A percentile compares a stretch with the other conserved stretches of the same genome.
phyloP scores from a whole-genome alignment of 2,888 invertebrate genomes.

The Ctenicera cuprea region DNA sequence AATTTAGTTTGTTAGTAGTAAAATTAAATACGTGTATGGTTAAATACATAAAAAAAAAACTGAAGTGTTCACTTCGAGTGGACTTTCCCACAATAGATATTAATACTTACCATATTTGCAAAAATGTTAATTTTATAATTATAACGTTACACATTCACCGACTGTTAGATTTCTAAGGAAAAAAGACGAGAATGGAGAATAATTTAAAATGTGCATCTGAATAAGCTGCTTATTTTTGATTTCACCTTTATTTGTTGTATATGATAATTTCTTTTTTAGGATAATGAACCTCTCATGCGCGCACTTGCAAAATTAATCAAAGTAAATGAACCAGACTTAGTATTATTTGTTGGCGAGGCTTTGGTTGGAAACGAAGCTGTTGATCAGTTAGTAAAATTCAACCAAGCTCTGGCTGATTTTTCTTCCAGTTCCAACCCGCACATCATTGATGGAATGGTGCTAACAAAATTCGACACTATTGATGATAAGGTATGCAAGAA shows the following conservation, averaged over 20 bases:
- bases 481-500: conserved; percentile 88
- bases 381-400: conserved; percentile 99
- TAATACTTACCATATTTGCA: too few relatives aligned
- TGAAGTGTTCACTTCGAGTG: too few relatives aligned
- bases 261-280: conserved; percentile 70
- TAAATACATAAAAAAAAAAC: too few relatives aligned
- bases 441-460: conserved; percentile 98
- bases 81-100: too few relatives aligned
- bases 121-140: too few relatives aligned
- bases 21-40: too few relatives aligned
- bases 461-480: conserved; percentile 99
- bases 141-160: too few relatives aligned
- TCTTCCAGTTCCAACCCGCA: conserved; percentile 84
- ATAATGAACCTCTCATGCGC: conserved; percentile 99
- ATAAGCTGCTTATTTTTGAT: background rate
- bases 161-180: too few relatives aligned
- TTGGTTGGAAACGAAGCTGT: conserved; percentile 99
- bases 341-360: conserved; percentile 99
- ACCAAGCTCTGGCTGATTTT: conserved; percentile 97
- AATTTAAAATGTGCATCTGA: too few relatives aligned
- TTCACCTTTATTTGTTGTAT: background rate
- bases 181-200: too few relatives aligned
- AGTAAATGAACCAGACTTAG: conserved; percentile 97
- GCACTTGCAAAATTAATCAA: conserved; percentile 97
- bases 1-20: too few relatives aligned